Evolutionary conservation across 2,797 vertebrate genomes (phyloP), one percentile per base, ranked within the genome.

Genomic region (Molossus alvarezi): DNA sequence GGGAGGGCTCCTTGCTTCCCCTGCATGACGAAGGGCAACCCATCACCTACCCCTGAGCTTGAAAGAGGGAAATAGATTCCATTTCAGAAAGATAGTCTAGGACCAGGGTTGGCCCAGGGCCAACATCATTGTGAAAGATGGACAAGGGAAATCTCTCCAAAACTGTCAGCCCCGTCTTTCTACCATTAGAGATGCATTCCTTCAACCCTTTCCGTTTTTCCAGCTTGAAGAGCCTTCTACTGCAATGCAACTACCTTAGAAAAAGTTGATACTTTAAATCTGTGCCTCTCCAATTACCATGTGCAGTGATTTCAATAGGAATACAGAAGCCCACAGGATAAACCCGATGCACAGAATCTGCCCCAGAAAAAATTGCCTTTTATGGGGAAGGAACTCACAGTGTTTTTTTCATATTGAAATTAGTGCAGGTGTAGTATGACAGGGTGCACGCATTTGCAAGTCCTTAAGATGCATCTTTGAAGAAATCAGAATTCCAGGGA

Each of bases 391-490:
- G 72, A 72, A 72, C 37, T 4, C 1, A 73, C 23, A 86, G 3
- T 71, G 6, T 94, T 93, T 45, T 69, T 94, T 77, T 84, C 57
- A 33, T 33, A 37, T 71, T 67, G 73, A 94, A 87, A 85, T 71
- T 11, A 69, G 67, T 9, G 23, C 90, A 77, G 80, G 51, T 58
- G 25, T 64, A 9, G 25, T 37, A 69, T 75, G 82, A 12, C 17
- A 73, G 11, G n/a, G 21, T 37, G 27, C 7, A 15, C 9, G 58
- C 5, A 25, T 65, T 62, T 37, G 45, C 58, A 29, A 20, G n/a
- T 64, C 29, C 65, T 48, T 37, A 55, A 75, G 77, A 58, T 17
- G 21, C 14, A 18, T 81, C 51, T 81, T 84, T 41, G 87, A 65
- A 62, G 87, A 84, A n/a, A 60, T 20, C 37, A 29, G 83, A 71